Evolutionary conservation across 2,113 vertebrate genomes (phyloP).

Genomic region (Callithrix jacchus): DNA sequence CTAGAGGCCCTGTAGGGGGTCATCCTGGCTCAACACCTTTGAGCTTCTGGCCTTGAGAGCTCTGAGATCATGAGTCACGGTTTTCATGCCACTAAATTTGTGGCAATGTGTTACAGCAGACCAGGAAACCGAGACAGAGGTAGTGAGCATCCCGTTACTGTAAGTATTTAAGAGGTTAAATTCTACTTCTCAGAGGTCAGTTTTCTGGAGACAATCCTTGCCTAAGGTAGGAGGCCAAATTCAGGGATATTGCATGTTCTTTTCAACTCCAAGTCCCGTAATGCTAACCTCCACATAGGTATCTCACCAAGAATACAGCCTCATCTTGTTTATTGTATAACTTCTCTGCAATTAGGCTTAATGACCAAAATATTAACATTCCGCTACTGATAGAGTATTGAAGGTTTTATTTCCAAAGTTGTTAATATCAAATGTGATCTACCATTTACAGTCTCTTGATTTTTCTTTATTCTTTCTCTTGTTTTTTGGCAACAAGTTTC

Average conservation of each 20-base stretch:
- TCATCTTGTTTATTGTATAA: neutral
- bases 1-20: rapidly evolving
- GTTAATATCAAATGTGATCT: neutral
- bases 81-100: neutral
- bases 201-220: neutral
- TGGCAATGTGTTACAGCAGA: neutral
- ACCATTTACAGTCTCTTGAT: neutral
- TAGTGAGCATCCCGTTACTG: neutral
- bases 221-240: neutral
- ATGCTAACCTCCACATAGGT: neutral
- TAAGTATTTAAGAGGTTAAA: neutral
- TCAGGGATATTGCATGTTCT: neutral
- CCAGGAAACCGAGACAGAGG: neutral
- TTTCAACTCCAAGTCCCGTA: neutral
- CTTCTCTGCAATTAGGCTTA: neutral
- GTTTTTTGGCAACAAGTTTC: constrained; percentile 32
- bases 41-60: neutral
- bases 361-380: neutral
- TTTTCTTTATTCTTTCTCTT: neutral
- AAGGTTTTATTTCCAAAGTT: neutral
- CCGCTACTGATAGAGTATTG: neutral
- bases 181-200: neutral
- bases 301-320: neutral
- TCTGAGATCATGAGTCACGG: neutral
- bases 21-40: neutral